These are phyloP conservation scores for Hystrix cristata DNA, from an alignment of 2,113 vertebrate species.

Conservation along the genomic window DNA sequence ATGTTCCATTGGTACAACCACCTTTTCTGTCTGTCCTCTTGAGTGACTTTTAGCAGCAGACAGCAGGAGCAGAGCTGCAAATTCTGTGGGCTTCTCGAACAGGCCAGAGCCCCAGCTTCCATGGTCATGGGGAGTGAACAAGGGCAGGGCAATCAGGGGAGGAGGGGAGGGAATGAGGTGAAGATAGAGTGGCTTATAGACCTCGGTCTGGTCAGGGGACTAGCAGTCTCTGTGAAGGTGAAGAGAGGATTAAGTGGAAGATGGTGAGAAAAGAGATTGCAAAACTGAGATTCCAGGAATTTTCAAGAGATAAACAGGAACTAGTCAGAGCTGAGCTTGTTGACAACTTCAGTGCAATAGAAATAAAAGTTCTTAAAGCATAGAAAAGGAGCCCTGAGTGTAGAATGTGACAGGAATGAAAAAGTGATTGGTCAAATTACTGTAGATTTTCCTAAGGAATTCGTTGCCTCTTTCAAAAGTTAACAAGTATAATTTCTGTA, in stretches of 20 bases:
- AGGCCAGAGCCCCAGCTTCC: background rate
- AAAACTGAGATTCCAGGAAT: background rate
- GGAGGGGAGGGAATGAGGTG: background rate
- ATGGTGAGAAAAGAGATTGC: background rate
- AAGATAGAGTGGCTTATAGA: background rate
- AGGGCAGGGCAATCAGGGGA: background rate
- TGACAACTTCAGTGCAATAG: background rate
- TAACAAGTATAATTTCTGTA: constrained; percentile 84
- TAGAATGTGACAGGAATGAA: background rate
- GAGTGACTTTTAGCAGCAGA: background rate
- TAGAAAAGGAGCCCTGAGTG: background rate
- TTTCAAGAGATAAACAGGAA: background rate
- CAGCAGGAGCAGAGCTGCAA: background rate
- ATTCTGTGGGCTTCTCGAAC: background rate
- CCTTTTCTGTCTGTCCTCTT: background rate
- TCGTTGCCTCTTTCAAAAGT: constrained; percentile 82
- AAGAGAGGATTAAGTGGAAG: background rate
- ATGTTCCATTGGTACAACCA: too few relatives aligned
- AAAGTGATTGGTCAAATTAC: constrained; percentile 71
- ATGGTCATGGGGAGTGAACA: background rate
- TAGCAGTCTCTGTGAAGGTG: background rate
- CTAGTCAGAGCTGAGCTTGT: background rate
- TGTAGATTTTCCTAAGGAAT: constrained; percentile 85
- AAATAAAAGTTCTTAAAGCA: constrained; percentile 21
- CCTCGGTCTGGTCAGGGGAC: background rate